Evolutionary conservation across 2,797 vertebrate genomes (phyloP).

Genomic region (Jordanella pulchra): DNA sequence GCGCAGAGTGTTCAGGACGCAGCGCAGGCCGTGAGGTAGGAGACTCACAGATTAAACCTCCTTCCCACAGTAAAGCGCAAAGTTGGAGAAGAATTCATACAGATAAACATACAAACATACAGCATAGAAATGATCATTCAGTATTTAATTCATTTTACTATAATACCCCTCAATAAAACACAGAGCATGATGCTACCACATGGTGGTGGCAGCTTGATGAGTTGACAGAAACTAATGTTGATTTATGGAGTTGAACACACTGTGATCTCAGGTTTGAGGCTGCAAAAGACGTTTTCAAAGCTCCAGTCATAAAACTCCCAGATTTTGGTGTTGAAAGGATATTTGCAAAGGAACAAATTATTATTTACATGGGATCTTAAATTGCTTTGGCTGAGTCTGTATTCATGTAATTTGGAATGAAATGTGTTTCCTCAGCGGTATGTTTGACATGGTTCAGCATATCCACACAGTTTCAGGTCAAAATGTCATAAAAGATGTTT

Average conservation of each 20-base stretch:
- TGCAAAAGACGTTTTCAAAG: not conserved
- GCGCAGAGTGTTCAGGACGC: slow-evolving; percentile 68
- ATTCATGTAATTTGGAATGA: too few relatives aligned
- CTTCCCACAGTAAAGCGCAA: not conserved
- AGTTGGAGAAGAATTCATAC: not conserved
- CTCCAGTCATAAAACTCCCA: not conserved
- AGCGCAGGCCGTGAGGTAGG: slow-evolving; percentile 79
- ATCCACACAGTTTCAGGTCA: too few relatives aligned
- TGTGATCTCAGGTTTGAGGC: not conserved
- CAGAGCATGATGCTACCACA: too few relatives aligned
- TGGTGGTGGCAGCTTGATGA: not conserved
- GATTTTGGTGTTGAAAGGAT: not conserved
- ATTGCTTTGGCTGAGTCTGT: too few relatives aligned
- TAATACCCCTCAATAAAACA: not conserved
- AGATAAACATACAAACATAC: not conserved
- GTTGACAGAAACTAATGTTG: too few relatives aligned
- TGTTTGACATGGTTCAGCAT: too few relatives aligned
- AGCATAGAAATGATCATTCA: not conserved
- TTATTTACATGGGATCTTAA: not conserved
- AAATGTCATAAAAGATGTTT: too few relatives aligned
- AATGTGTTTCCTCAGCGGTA: too few relatives aligned
- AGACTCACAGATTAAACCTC: not conserved
- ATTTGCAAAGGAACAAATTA: not conserved
- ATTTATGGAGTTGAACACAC: not conserved
- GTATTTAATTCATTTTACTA: too few relatives aligned